Percentiles rank a stretch among this genome's conserved stretches.
Evolutionary conservation across 2,888 invertebrate genomes (phyloP).

Genomic region (Oscheius myriophilus): DNA sequence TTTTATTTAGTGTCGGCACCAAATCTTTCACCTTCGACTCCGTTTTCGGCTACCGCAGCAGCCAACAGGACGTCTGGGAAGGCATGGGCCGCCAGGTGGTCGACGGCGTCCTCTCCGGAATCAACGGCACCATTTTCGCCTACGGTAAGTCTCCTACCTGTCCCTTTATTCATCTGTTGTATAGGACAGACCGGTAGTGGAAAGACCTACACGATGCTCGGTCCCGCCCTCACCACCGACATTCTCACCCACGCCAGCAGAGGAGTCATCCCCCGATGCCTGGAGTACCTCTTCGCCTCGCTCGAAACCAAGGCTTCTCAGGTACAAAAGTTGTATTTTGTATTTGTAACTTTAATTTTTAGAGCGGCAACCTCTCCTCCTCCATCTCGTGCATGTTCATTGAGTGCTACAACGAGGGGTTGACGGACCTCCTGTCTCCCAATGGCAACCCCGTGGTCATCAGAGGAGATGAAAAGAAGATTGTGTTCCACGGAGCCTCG

Average conservation of each 20-base stretch:
- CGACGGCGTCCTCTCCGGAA: slow-evolving; percentile 71
- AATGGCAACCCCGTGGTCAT: background rate
- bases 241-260: slow-evolving; percentile 56
- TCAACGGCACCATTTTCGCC: slow-evolving; percentile 74
- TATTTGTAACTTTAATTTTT: background rate
- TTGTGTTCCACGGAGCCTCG: background rate
- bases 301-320: slow-evolving; percentile 58
- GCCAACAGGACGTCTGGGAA: slow-evolving; percentile 65
- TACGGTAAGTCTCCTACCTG: slow-evolving; percentile 70
- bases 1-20: too few relatives aligned
- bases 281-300: slow-evolving; percentile 71
- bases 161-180: background rate
- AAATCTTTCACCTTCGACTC: slow-evolving; percentile 4
- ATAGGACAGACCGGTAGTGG: slow-evolving; percentile 56
- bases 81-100: slow-evolving; percentile 71
- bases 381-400: slow-evolving; percentile 66
- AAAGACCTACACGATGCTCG: slow-evolving; percentile 73
- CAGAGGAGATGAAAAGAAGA: slow-evolving; percentile 3
- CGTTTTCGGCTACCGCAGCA: background rate
- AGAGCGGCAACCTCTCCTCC: background rate
- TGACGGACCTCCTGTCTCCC: slow-evolving; percentile 71
- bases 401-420: slow-evolving; percentile 73
- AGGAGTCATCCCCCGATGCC: slow-evolving; percentile 72
- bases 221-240: slow-evolving; percentile 66
- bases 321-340: background rate